Conservation (phyloP, 2,113 vertebrate genomes). For the Nothoprocta perdicaria region DNA sequence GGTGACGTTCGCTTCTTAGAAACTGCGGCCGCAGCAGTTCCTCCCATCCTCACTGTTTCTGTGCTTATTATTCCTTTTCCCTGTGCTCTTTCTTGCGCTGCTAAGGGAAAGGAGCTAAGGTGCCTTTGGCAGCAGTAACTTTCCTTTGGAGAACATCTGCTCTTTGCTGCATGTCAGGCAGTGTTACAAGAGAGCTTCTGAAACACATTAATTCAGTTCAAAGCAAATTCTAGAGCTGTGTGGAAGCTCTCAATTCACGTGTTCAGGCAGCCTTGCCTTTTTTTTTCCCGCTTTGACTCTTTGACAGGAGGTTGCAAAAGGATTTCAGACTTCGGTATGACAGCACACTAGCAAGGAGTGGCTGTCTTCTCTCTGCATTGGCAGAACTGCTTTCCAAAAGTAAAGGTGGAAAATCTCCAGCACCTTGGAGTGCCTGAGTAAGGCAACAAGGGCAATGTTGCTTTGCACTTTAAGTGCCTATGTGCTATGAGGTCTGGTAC, state of each 20-base stretch:
- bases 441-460: neutral
- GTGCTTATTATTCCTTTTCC: neutral
- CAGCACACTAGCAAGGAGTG: constrained; percentile 29
- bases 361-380: constrained; percentile 26
- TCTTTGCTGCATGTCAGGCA: neutral
- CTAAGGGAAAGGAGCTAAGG: neutral
- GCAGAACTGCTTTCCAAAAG: constrained; percentile 6
- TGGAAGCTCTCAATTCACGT: constrained; percentile 11
- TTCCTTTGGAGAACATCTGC: neutral
- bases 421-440: constrained; percentile 1
- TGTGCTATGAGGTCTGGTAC: too few species aligned
- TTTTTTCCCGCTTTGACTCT: neutral
- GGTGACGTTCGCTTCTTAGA: neutral
- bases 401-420: constrained; percentile 41
- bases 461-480: neutral
- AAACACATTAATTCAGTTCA: constrained; percentile 26
- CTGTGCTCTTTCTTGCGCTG: neutral
- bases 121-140: neutral
- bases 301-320: constrained; percentile 34
- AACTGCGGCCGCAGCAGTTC: neutral
- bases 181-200: neutral
- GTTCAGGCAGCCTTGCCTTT: neutral
- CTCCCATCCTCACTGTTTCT: neutral
- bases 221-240: neutral
- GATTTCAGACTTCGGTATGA: constrained; percentile 26